A percentile compares a stretch with the other conserved stretches of the same genome.
Conservation (phyloP, 2,888 invertebrate species). For the Automeris io region DNA sequence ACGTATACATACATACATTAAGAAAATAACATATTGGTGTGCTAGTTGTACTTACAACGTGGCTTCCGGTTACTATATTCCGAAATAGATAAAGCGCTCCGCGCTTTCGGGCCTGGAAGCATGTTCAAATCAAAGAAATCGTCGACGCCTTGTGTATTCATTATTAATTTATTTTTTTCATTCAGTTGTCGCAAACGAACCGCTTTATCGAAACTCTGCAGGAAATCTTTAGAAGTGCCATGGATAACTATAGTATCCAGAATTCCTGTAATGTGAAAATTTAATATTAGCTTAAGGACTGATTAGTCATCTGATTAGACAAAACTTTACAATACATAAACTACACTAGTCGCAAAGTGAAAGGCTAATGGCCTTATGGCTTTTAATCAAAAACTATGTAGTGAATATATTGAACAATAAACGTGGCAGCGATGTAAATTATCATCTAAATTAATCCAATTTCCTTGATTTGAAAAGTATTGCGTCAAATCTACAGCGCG, state of each 20-base stretch:
- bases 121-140: slow-evolving; percentile 64
- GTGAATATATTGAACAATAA: too few species aligned
- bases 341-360: too few species aligned
- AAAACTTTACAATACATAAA: too few species aligned
- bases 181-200: slow-evolving; percentile 65
- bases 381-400: too few species aligned
- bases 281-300: neutral
- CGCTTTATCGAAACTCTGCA: slow-evolving; percentile 79
- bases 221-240: slow-evolving; percentile 76
- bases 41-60: neutral
- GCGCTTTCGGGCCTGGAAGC: slow-evolving; percentile 47
- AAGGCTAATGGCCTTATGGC: too few species aligned
- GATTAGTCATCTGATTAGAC: too few species aligned
- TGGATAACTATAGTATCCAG: slow-evolving; percentile 79
- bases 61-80: slow-evolving; percentile 44
- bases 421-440: too few species aligned
- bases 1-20: too few species aligned
- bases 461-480: too few species aligned
- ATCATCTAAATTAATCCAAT: too few species aligned
- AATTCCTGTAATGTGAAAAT: slow-evolving; percentile 54
- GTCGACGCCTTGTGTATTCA: slow-evolving; percentile 41
- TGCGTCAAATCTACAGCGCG: too few species aligned
- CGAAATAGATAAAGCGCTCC: slow-evolving; percentile 44
- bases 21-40: too few species aligned
- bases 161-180: slow-evolving; percentile 44